Base-by-base conservation (phyloP, 2,113 vertebrate species). In the Trochalopteron elliotii region DNA sequence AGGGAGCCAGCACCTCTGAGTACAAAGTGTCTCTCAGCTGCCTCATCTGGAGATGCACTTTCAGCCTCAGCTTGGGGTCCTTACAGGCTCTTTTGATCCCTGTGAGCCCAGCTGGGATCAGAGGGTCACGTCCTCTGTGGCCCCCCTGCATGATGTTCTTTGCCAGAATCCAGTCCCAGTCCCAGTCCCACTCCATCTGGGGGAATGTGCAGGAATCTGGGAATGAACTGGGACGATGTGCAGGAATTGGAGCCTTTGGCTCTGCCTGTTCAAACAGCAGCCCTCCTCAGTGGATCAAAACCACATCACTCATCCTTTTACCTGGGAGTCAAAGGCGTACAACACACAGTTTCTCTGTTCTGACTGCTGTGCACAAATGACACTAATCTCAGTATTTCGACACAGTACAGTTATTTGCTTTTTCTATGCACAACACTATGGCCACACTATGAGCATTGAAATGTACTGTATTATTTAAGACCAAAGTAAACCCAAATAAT, bases 221-320 rank as follows among this genome's bases (percentile, higher is more conserved):
- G 52, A 20, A 31, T 7, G 4, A 78, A 10, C 7, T 3, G 6
- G 16, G 19, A 1, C 0, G 0, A 12, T 35, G 42, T 5, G 42
- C 45, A 7, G 53, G 61, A 40, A 23, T 30, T 0, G 1, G 12
- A 49, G 61, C 47, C 57, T 68, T 60, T 3, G 10, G 53, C 52
- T 35, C 67, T 56, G 56, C n/a, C 60, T 49, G 21, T 4, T 56
- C 44, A 24, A 47, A 39, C 1, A 1, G 27, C 84, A 83, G 64
- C 74, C 37, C 44, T 55, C 0, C 5, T n/a, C 9, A 17, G 5
- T 1, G 4, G 37, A 52, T 27, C 37, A 53, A n/a, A 84, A 83
- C 21, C 27, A 10, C 39, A 63, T 8, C 0, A 0, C 16, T 59
- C 35, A 13, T 49, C 78, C 27, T 67, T 44, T 45, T 7, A 28